Percentiles rank a stretch among this genome's conserved stretches.
Conservation (phyloP, 1,140 invertebrate species). For the Solenopsis fugax region DNA sequence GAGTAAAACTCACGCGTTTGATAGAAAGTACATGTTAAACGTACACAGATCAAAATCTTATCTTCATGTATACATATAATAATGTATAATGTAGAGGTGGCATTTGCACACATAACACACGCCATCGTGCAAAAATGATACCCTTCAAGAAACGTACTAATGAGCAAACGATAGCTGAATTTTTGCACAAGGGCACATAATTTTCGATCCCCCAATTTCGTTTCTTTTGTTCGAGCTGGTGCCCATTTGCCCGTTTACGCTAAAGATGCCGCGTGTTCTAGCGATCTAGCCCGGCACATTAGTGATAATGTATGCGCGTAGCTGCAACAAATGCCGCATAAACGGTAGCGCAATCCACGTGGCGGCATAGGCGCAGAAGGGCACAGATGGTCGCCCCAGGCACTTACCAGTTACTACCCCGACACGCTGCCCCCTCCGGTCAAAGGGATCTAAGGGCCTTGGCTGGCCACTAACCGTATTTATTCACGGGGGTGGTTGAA, state of each 20-base stretch:
- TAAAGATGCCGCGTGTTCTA: conserved; percentile 55
- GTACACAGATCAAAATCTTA: neutral
- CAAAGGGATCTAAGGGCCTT: conserved; percentile 84
- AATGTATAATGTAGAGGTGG: neutral
- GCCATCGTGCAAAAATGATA: neutral
- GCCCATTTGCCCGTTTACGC: conserved; percentile 18
- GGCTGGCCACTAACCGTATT: conserved; percentile 86
- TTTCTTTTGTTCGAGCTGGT: conserved; percentile 2
- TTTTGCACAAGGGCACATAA: neutral
- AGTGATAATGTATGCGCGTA: conserved; percentile 83
- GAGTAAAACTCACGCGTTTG: conserved; percentile 6
- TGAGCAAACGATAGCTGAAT: neutral
- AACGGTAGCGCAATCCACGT: conserved; percentile 85
- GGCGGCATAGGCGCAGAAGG: conserved; percentile 82
- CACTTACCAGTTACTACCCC: conserved; percentile 85
- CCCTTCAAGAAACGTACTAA: conserved; percentile 2
- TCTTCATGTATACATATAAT: neutral
- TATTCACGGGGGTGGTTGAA: conserved; percentile 85
- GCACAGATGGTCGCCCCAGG: conserved; percentile 86
- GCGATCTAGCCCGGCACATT: conserved; percentile 66
- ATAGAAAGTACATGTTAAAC: conserved; percentile 4
- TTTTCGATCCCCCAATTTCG: conserved; percentile 17
- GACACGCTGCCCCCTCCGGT: conserved; percentile 78
- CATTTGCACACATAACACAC: neutral
- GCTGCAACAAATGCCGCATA: conserved; percentile 85